Evolutionary conservation across 2,797 vertebrate species (phyloP), one percentile per base, ranked within the genome.

Genomic region (Amazonetta brasiliensis): DNA sequence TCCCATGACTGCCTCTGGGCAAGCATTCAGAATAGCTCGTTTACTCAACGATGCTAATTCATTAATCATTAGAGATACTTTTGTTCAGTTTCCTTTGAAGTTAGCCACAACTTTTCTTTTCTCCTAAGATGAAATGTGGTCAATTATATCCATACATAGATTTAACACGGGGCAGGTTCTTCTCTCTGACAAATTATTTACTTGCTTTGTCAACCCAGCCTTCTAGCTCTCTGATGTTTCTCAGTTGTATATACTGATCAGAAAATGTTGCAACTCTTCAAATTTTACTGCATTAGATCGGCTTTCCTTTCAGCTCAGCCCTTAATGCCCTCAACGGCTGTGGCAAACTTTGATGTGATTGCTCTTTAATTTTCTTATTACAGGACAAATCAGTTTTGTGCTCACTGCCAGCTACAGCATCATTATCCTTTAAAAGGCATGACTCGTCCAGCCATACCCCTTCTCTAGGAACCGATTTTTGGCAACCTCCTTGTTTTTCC

Each of bases 41-140:
- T 97, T 97, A 95, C 87, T 96, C 87, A 95, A 89, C 78, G 82
- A 83, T 90, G 78, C 93, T 97, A 97, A 96, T 97, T 97, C 95
- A 98, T 98, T 97, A 96, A 94, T 98, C 94, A 96, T 93, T 95
- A 90, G 80, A 95, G 87, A 95, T 94, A 96, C 71, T 82, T 88
- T 88, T 96, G 79, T 97, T 97, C 89, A 67, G 69, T 66, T 80
- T 75, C 74, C 91, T 97, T 97, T 97, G 95, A 98, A 97, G 96
- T 44, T 94, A 62, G 63, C 94, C 96, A 96, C 88, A 96, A 91
- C 90, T 96, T 95, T 97, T 78, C 94, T 97, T 95, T 90, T 92
- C 94, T 96, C 90, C 83, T 94, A 90, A 95, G 83, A 96, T 93
- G 95, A 95, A 96, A 88, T 96, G 87, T 95, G 95, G 93, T 97